These are phyloP conservation scores for Altica lythri DNA, from an alignment of 2,888 invertebrate species.

Conservation along the genomic window DNA sequence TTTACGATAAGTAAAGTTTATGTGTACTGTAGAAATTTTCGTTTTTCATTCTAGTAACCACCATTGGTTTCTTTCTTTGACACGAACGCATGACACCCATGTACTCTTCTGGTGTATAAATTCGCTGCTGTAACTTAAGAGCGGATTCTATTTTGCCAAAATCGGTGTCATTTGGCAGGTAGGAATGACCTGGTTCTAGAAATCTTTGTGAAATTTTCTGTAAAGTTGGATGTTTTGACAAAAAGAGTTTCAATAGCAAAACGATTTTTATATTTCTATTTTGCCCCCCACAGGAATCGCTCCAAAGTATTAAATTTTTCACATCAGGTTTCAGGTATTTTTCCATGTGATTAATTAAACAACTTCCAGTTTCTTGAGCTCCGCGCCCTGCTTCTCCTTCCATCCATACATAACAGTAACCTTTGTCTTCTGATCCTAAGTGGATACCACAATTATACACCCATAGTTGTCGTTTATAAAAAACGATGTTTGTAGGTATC, in stretches of 20 bases:
- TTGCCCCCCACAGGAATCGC: constrained; percentile 4
- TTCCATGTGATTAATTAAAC: constrained; percentile 6
- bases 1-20: constrained; percentile 1
- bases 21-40: neutral
- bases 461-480: constrained; percentile 43
- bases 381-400: constrained; percentile 34
- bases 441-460: constrained; percentile 41
- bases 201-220: constrained; percentile 21
- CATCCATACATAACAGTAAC: constrained; percentile 22
- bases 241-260: constrained; percentile 15
- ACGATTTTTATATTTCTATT: constrained; percentile 21
- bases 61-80: neutral
- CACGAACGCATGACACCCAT: constrained; percentile 3
- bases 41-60: neutral
- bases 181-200: constrained; percentile 17
- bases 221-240: constrained; percentile 20
- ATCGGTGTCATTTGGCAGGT: constrained; percentile 15
- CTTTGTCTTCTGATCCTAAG: constrained; percentile 22
- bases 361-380: constrained; percentile 9
- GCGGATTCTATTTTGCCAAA: constrained; percentile 9
- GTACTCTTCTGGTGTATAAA: constrained; percentile 11
- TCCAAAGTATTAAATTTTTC: neutral
- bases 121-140: constrained; percentile 6
- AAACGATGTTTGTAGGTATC: constrained; percentile 39
- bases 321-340: constrained; percentile 5